Percentiles rank a stretch among this genome's conserved stretches.
phyloP scores from a whole-genome alignment of 2,113 vertebrate species.

The Spea bombifrons region DNA sequence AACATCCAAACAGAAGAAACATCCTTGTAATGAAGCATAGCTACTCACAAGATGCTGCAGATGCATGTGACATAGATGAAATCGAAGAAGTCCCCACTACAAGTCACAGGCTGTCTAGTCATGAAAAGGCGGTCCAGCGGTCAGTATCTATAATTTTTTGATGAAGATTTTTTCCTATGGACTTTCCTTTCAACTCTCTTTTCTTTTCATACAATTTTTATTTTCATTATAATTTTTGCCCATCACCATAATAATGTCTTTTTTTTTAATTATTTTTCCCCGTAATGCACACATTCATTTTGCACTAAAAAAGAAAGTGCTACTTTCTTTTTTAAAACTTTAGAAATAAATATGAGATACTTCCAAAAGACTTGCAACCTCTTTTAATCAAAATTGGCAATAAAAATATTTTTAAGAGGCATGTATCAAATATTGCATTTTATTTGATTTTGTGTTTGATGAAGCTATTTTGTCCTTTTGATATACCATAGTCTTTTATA shows the following conservation, averaged over 20 bases:
- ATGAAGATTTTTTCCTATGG: constrained; percentile 68
- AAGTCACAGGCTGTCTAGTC: constrained; percentile 93
- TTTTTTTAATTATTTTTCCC: background rate
- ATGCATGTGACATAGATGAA: constrained; percentile 88
- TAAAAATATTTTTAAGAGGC: background rate
- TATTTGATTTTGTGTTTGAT: constrained; percentile 3
- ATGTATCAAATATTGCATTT: background rate
- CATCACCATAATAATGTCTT: background rate
- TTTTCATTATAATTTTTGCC: constrained; percentile 36
- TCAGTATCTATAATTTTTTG: constrained; percentile 95
- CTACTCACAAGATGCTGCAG: constrained; percentile 91
- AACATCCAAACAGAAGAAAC: constrained; percentile 83
- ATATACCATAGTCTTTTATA: constrained; percentile 24
- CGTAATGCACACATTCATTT: background rate
- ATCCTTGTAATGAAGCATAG: constrained; percentile 99
- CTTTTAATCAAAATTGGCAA: background rate
- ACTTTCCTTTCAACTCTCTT: constrained; percentile 55
- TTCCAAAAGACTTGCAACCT: background rate
- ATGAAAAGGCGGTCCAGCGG: constrained; percentile 98
- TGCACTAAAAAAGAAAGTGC: background rate
- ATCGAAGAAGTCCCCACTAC: constrained; percentile 97
- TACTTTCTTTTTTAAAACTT: background rate
- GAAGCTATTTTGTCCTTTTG: constrained; percentile 24
- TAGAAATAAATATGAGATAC: background rate
- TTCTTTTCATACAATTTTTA: constrained; percentile 46